These are phyloP conservation scores for Pituophis catenifer DNA, from an alignment of 2,113 vertebrate genomes.

Conservation along the genomic window DNA sequence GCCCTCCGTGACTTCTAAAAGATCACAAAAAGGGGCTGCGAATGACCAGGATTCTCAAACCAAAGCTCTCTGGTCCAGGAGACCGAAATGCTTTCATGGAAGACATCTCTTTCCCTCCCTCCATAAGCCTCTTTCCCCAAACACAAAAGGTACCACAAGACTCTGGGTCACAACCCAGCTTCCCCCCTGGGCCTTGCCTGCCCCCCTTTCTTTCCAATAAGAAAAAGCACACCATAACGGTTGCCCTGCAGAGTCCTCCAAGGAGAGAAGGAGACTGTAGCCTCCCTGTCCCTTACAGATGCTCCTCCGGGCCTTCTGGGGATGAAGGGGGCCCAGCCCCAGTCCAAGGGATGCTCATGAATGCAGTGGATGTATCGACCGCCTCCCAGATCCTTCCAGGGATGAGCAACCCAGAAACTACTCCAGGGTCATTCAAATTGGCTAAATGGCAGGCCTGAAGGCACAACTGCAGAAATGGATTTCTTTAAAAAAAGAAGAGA, in stretches of 20 bases:
- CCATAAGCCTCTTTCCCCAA: too few relatives aligned
- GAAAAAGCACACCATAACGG: not conserved
- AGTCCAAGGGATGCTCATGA: not conserved
- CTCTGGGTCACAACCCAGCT: not conserved
- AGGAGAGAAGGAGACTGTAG: not conserved
- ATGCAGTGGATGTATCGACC: not conserved
- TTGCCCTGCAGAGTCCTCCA: not conserved
- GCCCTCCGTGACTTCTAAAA: not conserved
- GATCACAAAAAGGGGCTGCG: not conserved
- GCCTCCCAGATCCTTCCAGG: not conserved
- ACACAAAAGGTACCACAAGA: not conserved
- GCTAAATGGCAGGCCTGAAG: not conserved
- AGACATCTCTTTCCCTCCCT: not conserved
- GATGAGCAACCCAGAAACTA: not conserved
- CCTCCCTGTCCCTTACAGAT: too few relatives aligned
- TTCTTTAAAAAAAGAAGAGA: not conserved
- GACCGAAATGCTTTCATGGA: not conserved
- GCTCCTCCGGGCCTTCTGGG: not conserved
- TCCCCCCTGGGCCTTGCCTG: too few relatives aligned
- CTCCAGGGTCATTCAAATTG: not conserved
- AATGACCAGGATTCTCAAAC: not conserved
- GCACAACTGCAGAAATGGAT: not conserved
- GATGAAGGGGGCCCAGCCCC: too few relatives aligned
- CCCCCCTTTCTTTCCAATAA: too few relatives aligned
- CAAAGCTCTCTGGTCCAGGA: not conserved